Base-by-base conservation (phyloP, 1,140 invertebrate species). In the Leptestheria dahalacensis region DNA sequence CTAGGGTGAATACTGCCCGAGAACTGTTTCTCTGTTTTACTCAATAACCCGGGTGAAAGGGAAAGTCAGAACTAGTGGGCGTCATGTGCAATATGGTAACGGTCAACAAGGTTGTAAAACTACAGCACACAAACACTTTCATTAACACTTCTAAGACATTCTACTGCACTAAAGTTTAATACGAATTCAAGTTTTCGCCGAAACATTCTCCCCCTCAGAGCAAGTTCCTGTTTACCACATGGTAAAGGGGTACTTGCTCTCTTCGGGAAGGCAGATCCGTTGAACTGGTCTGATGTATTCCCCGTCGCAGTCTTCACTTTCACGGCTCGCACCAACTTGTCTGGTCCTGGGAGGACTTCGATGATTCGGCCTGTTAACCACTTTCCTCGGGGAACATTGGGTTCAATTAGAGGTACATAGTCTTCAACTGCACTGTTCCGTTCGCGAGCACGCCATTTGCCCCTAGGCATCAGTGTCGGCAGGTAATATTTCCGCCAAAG, bases 291-390 rank as follows among this genome's bases (percentile, higher is more conserved):
- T 29, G n/a, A 26, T 11, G 2, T 18, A 18, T 12, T 18, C n/a
- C 1, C 50, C 50, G 23, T 20, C 20, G n/a, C 24, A 11, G 2
- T 52, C 23, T 20, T 52, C 50, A 52, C 1, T 24, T n/a, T 52
- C 1, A 65, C 66, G 3, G 68, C 67, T 49, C 68, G 56, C 1
- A 66, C 63, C 10, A 64, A 20, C 3, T 63, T 62, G 56, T 71
- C 67, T 15, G 21, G 12, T 11, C 67, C 68, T 33, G 66, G 64
- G 57, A 66, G 62, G 23, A 66, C 23, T 10, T 65, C 50, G 23
- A 65, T 61, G 15, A 73, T 63, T 59, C 66, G 62, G 53, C 69
- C 70, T 6, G 70, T 24, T 29, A 62, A 60, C 70, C 70, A 72
- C 57, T 68, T 60, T n/a, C 64, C 51, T 20, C 68, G 67, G 28